Percentiles rank a stretch among this genome's conserved stretches.
These are phyloP conservation scores for Myiopsitta monachus DNA, from an alignment of 2,113 vertebrate genomes.

Conservation along the genomic window DNA sequence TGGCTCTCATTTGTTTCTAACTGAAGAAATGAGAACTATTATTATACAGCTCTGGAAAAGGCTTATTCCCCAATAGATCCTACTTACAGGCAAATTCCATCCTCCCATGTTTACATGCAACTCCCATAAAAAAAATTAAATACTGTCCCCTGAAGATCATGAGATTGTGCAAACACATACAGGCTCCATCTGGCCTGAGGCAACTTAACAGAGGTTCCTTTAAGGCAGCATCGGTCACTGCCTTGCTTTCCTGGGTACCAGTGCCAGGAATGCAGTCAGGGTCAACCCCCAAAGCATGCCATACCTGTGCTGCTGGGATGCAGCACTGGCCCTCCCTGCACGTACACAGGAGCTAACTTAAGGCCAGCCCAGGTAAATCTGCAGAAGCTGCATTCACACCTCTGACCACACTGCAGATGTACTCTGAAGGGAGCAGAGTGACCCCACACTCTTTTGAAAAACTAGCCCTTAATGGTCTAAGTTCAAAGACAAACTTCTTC, in stretches of 20 bases:
- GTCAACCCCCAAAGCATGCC: accelerated
- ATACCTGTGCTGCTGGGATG: neutral
- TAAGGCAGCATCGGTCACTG: neutral
- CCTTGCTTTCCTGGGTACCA: accelerated
- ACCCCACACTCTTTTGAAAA: neutral
- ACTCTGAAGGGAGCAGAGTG: neutral
- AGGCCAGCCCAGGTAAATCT: neutral
- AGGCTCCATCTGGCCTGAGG: neutral
- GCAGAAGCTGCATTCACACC: neutral
- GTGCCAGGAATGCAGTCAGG: accelerated
- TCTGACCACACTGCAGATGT: neutral
- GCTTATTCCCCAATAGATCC: constrained; percentile 31
- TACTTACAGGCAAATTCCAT: constrained; percentile 25
- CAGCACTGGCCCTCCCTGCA: neutral
- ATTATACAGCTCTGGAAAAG: constrained; percentile 26
- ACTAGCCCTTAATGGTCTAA: neutral
- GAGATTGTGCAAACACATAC: neutral
- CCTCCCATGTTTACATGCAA: neutral
- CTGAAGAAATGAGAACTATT: constrained; percentile 49
- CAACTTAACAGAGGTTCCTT: neutral
- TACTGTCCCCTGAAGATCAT: neutral
- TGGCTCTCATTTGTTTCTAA: constrained; percentile 8
- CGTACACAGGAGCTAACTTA: accelerated
- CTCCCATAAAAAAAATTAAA: neutral
- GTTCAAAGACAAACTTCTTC: neutral